These are phyloP conservation scores for Plutella xylostella DNA, from an alignment of 2,888 invertebrate species.

Conservation along the genomic window DNA sequence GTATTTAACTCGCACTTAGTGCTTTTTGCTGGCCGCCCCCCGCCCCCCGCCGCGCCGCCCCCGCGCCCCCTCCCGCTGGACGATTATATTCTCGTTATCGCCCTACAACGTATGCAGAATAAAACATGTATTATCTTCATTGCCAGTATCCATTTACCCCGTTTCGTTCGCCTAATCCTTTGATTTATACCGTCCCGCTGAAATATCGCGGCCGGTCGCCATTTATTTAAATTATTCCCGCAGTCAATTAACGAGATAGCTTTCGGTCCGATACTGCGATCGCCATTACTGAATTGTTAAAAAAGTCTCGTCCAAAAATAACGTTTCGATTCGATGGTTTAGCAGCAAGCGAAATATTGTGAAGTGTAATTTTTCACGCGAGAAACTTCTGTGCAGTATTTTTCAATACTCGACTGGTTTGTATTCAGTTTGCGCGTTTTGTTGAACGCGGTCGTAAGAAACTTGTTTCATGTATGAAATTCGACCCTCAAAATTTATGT, in stretches of 20 bases:
- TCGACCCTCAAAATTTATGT: conserved; percentile 27
- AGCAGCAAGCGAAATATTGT: conserved; percentile 26
- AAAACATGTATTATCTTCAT: conserved; percentile 60
- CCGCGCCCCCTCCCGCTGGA: conserved; percentile 24
- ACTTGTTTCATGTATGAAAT: conserved; percentile 36
- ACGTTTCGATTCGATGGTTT: too few relatives aligned
- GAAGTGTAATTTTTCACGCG: conserved; percentile 25
- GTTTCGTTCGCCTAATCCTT: conserved; percentile 53
- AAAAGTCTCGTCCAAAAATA: background rate
- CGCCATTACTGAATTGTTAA: conserved; percentile 28
- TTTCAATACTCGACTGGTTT: too few relatives aligned
- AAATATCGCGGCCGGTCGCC: conserved; percentile 57
- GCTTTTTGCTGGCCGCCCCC: conserved; percentile 55
- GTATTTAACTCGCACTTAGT: conserved; percentile 69
- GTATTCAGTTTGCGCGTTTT: background rate
- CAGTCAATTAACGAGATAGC: conserved; percentile 67
- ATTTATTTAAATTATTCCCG: conserved; percentile 65
- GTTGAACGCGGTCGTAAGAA: conserved; percentile 21
- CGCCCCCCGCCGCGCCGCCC: conserved; percentile 31
- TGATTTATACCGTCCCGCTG: conserved; percentile 62
- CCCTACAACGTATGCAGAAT: conserved; percentile 64
- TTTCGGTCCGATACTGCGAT: conserved; percentile 33
- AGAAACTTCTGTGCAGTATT: too few relatives aligned
- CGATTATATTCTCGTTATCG: conserved; percentile 65
- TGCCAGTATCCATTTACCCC: conserved; percentile 60